Conservation (phyloP, 2,888 invertebrate genomes). For the Mayetiola destructor region DNA sequence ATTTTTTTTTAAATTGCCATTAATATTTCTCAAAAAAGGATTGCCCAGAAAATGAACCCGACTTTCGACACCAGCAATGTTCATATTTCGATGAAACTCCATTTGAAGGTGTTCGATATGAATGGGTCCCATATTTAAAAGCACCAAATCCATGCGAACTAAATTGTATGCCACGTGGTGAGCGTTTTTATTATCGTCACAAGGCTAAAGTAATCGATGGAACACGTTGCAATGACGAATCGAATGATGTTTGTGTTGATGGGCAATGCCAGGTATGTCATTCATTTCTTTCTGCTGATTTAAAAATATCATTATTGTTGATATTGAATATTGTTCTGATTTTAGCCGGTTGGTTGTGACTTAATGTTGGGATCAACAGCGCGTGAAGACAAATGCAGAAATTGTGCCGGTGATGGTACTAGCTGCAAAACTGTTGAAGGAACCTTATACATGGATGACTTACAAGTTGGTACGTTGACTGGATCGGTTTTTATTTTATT, state of each 20-base stretch:
- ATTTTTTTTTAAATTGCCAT: no score
- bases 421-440: constrained; percentile 69
- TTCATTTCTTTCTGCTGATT: background rate
- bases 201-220: constrained; percentile 68
- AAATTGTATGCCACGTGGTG: constrained; percentile 86
- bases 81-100: constrained; percentile 63
- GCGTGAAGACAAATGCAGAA: constrained; percentile 78
- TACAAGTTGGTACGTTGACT: constrained; percentile 50
- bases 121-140: constrained; percentile 79
- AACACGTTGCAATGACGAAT: constrained; percentile 66
- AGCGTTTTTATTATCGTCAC: constrained; percentile 82
- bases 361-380: constrained; percentile 79
- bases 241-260: constrained; percentile 84
- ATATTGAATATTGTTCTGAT: background rate
- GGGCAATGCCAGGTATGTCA: constrained; percentile 69
- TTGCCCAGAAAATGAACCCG: constrained; percentile 59
- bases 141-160: constrained; percentile 84
- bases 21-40: constrained; percentile 39
- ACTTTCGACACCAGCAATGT: constrained; percentile 85
- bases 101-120: constrained; percentile 69
- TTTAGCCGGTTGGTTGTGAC: constrained; percentile 82
- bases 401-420: constrained; percentile 83
- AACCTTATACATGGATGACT: constrained; percentile 52
- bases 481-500: background rate
- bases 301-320: background rate